Evolutionary conservation across 2,797 vertebrate species (phyloP), one percentile per base, ranked within the genome.

Genomic region (Molossus alvarezi): DNA sequence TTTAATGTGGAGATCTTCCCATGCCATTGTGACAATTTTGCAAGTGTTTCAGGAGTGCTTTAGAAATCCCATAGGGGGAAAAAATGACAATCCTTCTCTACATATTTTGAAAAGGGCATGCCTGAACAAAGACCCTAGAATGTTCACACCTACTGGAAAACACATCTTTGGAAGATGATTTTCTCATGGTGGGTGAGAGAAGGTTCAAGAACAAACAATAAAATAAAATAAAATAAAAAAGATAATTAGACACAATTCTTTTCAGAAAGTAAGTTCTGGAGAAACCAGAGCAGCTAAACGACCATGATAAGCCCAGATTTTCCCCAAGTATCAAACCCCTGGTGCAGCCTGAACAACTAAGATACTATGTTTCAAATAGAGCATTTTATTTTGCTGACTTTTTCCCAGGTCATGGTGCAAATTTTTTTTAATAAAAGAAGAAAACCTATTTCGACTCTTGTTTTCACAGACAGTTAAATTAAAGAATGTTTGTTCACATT

Each of bases 91-190:
- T 65, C 8, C 33, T 90, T 76, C 33, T 75, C 57, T 85, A 91
- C 48, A 65, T 79, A 57, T 65, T 95, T 91, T 67, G 69, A 79
- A 94, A 92, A 97, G 25, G 62, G 82, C 82, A 73, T 71, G 84
- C 53, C 88, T 92, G 72, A 95, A 95, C 94, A 95, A 92, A 90
- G 77, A 79, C 71, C 58, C 75, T 89, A 51, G 64, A 25, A 15
- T 71, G 48, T 86, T 90, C 55, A 69, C 23, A 45, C 5, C 33
- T 14, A 62, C 6, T 57, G 37, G 71, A 95, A 94, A 93, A 95
- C 71, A 67, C 1, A 2, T 20, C 51, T 93, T 82, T 53, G 48
- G 72, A 88, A 83, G 82, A 92, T 23, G 48, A 85, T 62, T 95
- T 64, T 88, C 81, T 92, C 75, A 62, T n/a, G 3, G 5, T 80